Percentiles rank a stretch among this genome's conserved stretches.
Evolutionary conservation across 2,113 vertebrate genomes (phyloP).

Genomic region (Pterocles gutturalis): DNA sequence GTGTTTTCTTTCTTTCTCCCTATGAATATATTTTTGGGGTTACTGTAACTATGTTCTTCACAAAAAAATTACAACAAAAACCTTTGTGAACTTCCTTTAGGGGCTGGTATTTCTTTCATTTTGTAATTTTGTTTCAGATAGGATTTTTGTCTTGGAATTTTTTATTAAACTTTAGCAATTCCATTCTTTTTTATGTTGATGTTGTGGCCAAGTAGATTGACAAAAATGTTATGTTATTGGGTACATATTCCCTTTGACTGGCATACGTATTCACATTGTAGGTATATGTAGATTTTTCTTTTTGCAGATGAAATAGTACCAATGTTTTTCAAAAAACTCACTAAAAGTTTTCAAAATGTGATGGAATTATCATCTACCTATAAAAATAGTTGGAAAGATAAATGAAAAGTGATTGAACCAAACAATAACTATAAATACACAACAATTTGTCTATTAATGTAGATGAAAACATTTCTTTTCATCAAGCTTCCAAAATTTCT

Average conservation of each 20-base stretch:
- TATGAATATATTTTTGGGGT: not conserved
- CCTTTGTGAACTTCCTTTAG: not conserved
- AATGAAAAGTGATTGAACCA: not conserved
- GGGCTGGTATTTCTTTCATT: not conserved
- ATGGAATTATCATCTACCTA: not conserved
- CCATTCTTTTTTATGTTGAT: not conserved
- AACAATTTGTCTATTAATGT: not conserved
- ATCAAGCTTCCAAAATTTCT: not conserved
- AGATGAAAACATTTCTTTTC: not conserved
- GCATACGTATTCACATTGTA: not conserved
- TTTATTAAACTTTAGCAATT: not conserved
- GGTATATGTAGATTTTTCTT: not conserved
- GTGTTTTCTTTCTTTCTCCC: not conserved
- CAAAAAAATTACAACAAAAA: not conserved
- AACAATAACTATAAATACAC: not conserved
- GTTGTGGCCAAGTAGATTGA: not conserved
- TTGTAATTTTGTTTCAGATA: not conserved
- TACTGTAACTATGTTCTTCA: not conserved
- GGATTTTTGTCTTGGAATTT: not conserved
- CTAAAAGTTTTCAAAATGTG: not conserved
- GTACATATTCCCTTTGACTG: not conserved
- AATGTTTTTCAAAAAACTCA: not conserved
- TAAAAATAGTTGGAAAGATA: not conserved
- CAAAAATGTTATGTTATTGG: not conserved
- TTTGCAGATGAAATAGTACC: not conserved